Percentiles rank a stretch among this genome's conserved stretches.
Conservation (phyloP, 2,888 invertebrate genomes). For the Portevinia maculata region DNA sequence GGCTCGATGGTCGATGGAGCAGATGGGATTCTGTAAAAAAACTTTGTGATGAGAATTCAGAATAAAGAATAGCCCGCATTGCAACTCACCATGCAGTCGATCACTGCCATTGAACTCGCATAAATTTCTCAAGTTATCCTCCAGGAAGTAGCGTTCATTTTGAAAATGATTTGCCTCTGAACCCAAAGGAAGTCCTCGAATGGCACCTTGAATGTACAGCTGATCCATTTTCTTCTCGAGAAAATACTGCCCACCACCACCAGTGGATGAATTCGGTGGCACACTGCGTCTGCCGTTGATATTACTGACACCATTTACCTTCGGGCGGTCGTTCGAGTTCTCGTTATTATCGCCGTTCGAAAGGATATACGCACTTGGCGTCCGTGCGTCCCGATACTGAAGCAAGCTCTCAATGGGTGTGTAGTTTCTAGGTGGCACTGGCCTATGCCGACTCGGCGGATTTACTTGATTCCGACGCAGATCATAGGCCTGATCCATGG, state of each 20-base stretch:
- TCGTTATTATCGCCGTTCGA: constrained; percentile 79
- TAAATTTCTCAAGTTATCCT: constrained; percentile 78
- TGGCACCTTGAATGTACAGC: constrained; percentile 81
- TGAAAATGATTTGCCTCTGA: constrained; percentile 82
- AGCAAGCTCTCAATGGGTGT: constrained; percentile 80
- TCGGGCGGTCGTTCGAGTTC: constrained; percentile 79
- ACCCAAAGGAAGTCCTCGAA: constrained; percentile 80
- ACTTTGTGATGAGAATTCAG: neutral
- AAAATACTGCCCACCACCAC: constrained; percentile 79
- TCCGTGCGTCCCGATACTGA: constrained; percentile 77
- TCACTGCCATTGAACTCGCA: constrained; percentile 80
- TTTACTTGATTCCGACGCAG: constrained; percentile 68
- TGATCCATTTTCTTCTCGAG: constrained; percentile 82
- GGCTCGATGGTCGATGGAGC: constrained; percentile 81
- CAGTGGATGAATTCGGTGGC: constrained; percentile 77
- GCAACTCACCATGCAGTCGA: constrained; percentile 78
- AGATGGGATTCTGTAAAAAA: constrained; percentile 77
- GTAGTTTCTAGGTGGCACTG: constrained; percentile 78
- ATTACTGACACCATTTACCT: constrained; percentile 73
- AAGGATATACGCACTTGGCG: constrained; percentile 77
- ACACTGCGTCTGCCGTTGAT: constrained; percentile 80
- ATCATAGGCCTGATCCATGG: constrained; percentile 76
- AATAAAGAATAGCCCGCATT: rapidly evolving
- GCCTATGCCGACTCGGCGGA: constrained; percentile 60
- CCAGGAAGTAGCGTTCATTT: constrained; percentile 82